phyloP scores from a whole-genome alignment of 1,140 invertebrate genomes.

The Papilio polytes region DNA sequence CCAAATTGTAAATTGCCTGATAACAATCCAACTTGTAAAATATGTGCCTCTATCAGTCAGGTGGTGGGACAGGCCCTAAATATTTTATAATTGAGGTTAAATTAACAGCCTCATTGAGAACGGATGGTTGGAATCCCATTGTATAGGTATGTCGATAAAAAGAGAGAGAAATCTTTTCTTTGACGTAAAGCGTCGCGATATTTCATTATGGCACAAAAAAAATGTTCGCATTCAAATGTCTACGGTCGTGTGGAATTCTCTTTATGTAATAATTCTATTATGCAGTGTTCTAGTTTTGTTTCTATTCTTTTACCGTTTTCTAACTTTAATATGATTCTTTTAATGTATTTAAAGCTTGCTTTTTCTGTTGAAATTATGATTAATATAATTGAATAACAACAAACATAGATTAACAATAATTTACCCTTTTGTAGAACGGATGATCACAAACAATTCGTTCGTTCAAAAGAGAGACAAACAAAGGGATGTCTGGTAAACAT shows the following conservation, averaged over 20 bases:
- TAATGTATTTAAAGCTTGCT: not conserved
- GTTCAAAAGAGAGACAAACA: not conserved
- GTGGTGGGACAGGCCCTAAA: too few species aligned
- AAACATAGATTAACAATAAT: not conserved
- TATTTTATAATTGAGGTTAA: too few species aligned
- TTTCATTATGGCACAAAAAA: constrained; percentile 17
- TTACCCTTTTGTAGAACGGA: not conserved
- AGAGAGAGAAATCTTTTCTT: constrained; percentile 5
- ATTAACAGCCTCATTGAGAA: too few species aligned
- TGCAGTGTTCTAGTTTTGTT: constrained; percentile 13
- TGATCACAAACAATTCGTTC: not conserved
- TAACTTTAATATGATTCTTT: not conserved
- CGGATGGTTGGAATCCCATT: too few species aligned
- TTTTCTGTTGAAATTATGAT: not conserved
- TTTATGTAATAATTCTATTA: constrained; percentile 29
- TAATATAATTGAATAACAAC: not conserved
- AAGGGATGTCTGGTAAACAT: not conserved
- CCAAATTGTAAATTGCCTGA: too few species aligned
- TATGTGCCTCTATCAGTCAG: too few species aligned
- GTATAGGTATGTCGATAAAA: not conserved
- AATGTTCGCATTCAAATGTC: constrained; percentile 20
- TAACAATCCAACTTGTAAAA: too few species aligned
- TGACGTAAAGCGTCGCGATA: not conserved
- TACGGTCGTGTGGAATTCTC: constrained; percentile 1
- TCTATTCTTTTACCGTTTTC: not conserved